Base-by-base conservation (phyloP, 2,888 invertebrate species). In the Dasypolia templi region DNA sequence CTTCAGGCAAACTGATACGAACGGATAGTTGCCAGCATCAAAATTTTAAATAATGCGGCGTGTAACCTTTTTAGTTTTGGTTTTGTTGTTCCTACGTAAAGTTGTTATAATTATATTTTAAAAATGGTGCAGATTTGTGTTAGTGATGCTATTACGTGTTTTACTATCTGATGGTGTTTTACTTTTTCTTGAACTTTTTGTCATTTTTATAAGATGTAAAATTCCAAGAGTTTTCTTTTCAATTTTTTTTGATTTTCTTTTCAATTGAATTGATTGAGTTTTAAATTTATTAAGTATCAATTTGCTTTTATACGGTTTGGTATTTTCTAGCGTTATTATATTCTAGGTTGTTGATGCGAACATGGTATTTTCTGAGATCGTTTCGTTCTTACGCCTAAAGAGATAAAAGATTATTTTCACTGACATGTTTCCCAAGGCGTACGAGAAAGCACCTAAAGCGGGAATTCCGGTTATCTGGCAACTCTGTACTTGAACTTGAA, bases 1-100 rank as follows among this genome's bases (percentile, higher is more conserved):
- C 81, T 83, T 75, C 72, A 61, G 83, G 76, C 84, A 65, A 78
- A 91, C 91, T 91, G 85, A 53, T 35, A n/a, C 7, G 51, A 53
- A 32, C 17, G 22, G 7, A 7, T 7, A 35, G 66, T 81, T 81
- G 69, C 82, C 82, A 82, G 56, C 17, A 56, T 53, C 4, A 4
- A 69, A 53, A 56, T 35, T 55, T 0, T 46, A 71, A 70, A 74
- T 32, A 53, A n/a, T 26, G 1, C 44, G 3, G 32, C 3, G 7
- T 72, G 32, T 51, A 22, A 55, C 42, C 32, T 65, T n/a, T n/a
- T n/a, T n/a, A n/a, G n/a, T n/a, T n/a, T n/a, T n/a, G n/a, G n/a
- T n/a, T n/a, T n/a, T n/a, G n/a, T n/a, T n/a, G n/a, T n/a, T n/a
- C n/a, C n/a, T n/a, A n/a, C n/a, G n/a, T n/a, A n/a, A n/a, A n/a